phyloP scores from a whole-genome alignment of 1,140 invertebrate genomes.

The Conopomorpha cramerella region DNA sequence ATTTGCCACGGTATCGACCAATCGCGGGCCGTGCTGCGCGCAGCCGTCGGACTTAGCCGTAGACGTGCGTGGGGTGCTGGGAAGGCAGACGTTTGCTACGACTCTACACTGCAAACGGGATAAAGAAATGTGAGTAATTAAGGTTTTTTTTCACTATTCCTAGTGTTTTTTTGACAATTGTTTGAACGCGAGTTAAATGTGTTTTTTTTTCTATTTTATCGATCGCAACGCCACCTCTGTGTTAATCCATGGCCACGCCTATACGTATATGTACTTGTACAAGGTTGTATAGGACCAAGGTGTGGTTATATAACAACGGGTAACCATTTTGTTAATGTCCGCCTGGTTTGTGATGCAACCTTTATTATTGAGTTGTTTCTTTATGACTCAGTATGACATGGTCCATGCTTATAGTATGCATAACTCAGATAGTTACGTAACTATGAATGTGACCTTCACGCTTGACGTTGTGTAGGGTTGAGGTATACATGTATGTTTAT shows the following conservation, averaged over 20 bases:
- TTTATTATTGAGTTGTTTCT: too few relatives aligned
- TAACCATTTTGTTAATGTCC: constrained; percentile 8
- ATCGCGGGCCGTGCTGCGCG: constrained; percentile 35
- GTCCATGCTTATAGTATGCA: too few relatives aligned
- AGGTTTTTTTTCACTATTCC: not conserved
- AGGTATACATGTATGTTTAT: constrained; percentile 5
- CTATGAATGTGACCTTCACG: too few relatives aligned
- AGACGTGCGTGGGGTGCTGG: constrained; percentile 42
- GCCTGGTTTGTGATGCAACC: too few relatives aligned
- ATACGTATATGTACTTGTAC: too few relatives aligned
- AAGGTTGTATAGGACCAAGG: too few relatives aligned
- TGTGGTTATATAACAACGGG: not conserved
- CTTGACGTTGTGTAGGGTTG: constrained; percentile 8
- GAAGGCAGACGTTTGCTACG: constrained; percentile 50
- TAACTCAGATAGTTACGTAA: too few relatives aligned
- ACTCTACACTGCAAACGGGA: too few relatives aligned
- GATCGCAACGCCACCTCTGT: too few relatives aligned
- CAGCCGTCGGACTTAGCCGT: constrained; percentile 34
- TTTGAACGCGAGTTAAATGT: not conserved
- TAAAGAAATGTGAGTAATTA: constrained; percentile 47
- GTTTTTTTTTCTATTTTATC: too few relatives aligned
- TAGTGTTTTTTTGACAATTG: not conserved
- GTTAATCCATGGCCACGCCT: too few relatives aligned
- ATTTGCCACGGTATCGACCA: constrained; percentile 29
- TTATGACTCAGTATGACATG: too few relatives aligned